Evolutionary conservation across 2,888 invertebrate species (phyloP), one percentile per base, ranked within the genome.

Genomic region (Patella pellucida): DNA sequence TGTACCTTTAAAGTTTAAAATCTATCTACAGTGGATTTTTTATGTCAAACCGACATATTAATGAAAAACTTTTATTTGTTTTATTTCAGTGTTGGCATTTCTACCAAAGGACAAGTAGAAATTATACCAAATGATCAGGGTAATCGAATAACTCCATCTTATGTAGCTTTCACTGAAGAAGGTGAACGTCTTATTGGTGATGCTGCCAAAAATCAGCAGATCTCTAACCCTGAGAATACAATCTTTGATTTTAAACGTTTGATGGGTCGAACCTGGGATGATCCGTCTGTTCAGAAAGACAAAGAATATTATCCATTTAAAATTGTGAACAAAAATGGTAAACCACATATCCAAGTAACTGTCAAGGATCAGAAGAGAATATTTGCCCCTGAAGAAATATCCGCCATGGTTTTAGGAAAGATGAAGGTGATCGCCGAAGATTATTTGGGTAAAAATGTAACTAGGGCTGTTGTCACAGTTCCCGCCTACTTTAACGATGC

Each of bases 401-500:
- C 98, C 19, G 98, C 99, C 80, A 99, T 99, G 99, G 98, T 99
- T 51, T 93, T 99, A 78, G 94, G 94, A 51, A 98, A 98, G 92
- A 98, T 99, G 98, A 98, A 97, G 93, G 97, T 98, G 92, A 97
- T 96, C 7, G 98, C 98, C 51, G 98, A 98, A 91, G 96, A 97
- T 16, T 98, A 97, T 90, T 93, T 98, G 75, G 97, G 97, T 83
- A 97, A 98, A 92, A 96, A 95, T 86, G 95, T 96, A 23, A 94
- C 94, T 0, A 94, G 95, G 86, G 96, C 96, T 79, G 97, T 97
- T 15, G 96, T 98, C 62, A 98, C 97, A 0, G 97, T 98, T 1
- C 97, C 97, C 9, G 97, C 97, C 52, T 99, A 99, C 92, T 99
- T 99, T 94, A 99, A 99, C 89, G 99, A 99, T 92, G 98, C 98